Conservation (phyloP, 2,797 vertebrate species). For the Craterocephalus amniculus region DNA sequence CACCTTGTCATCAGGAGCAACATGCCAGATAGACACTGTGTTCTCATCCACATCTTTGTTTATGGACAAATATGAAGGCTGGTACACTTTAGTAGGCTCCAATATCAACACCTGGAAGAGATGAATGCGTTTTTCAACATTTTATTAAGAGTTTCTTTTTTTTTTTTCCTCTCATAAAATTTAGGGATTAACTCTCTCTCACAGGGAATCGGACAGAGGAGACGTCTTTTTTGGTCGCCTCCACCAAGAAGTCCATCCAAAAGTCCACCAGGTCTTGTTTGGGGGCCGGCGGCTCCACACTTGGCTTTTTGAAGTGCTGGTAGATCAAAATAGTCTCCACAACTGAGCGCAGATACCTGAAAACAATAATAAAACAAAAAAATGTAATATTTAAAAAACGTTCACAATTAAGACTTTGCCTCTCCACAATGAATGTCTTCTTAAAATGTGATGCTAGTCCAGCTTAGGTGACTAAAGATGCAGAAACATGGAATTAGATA, state of each 20-base stretch:
- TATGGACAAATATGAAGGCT: slow-evolving; percentile 96
- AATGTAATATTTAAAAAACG: no score
- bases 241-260: slow-evolving; percentile 99
- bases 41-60: slow-evolving; percentile 97
- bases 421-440: neutral
- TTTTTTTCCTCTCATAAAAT: neutral
- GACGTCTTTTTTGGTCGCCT: slow-evolving; percentile 94
- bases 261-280: slow-evolving; percentile 96
- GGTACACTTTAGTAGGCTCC: slow-evolving; percentile 98
- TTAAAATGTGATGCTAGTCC: neutral
- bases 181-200: slow-evolving; percentile 61
- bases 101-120: slow-evolving; percentile 91
- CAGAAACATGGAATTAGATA: neutral
- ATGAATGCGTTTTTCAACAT: neutral
- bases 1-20: slow-evolving; percentile 95
- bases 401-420: neutral
- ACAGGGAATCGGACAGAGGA: slow-evolving; percentile 96
- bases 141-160: neutral
- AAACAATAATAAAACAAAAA: slow-evolving; percentile 10
- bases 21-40: slow-evolving; percentile 97
- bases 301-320: slow-evolving; percentile 93
- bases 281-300: slow-evolving; percentile 84
- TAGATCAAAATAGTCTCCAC: slow-evolving; percentile 97
- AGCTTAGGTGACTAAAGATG: neutral
- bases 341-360: slow-evolving; percentile 93